Percentiles rank a stretch among this genome's conserved stretches.
These are phyloP conservation scores for Fopius arisanus DNA, from an alignment of 1,140 invertebrate genomes.

Conservation along the genomic window DNA sequence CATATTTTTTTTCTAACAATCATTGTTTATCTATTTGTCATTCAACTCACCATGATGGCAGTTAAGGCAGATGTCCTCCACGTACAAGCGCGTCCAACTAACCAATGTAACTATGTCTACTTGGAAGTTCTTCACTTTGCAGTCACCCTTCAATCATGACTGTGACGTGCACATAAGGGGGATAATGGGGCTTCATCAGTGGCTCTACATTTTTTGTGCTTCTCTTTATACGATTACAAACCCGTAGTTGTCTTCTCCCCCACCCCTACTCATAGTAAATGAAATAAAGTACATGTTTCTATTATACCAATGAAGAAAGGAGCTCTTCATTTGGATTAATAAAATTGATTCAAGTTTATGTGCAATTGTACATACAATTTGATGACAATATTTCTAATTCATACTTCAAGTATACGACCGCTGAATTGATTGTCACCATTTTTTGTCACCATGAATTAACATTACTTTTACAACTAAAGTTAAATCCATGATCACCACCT, in stretches of 20 bases:
- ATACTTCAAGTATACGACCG: no score
- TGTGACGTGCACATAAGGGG: constrained; percentile 39
- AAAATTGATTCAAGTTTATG: no score
- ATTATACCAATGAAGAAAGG: no score
- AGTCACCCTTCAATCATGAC: constrained; percentile 39
- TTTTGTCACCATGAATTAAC: no score
- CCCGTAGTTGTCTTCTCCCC: constrained; percentile 49
- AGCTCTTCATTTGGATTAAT: no score
- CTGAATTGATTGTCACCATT: no score
- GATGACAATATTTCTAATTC: no score
- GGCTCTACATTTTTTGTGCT: constrained; percentile 60
- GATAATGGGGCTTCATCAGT: constrained; percentile 58
- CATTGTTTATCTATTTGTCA: not conserved
- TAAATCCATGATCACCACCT: no score
- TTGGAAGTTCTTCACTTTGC: not conserved
- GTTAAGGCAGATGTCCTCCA: not conserved
- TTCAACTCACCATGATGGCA: constrained; percentile 5
- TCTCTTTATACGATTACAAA: constrained; percentile 64
- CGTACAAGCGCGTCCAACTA: not conserved
- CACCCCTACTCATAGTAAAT: no score
- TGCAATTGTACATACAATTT: no score
- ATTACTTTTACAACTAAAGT: no score
- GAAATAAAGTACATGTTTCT: no score
- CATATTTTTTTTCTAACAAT: not conserved
- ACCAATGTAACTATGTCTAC: not conserved